Evolutionary conservation across 2,888 invertebrate genomes (phyloP), one percentile per base, ranked within the genome.

Genomic region (Octonoba sinensis): DNA sequence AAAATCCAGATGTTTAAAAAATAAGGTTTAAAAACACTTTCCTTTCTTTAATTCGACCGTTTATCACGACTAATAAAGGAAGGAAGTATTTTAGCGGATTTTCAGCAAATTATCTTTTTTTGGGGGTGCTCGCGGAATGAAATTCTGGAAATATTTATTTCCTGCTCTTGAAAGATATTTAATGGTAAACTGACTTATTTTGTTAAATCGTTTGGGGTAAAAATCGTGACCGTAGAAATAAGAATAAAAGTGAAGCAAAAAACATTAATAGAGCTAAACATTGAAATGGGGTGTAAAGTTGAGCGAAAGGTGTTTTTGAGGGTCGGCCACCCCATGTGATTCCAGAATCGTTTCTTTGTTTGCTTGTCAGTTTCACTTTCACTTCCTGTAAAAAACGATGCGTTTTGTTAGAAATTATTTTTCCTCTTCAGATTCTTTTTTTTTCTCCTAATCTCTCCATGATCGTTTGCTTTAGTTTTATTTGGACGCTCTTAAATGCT

Each of bases 311-410:
- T 18, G n/a, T n/a, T 54, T 20, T 54, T n/a, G 54, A 20, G 20
- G n/a, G 18, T 16, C n/a, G 18, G n/a, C n/a, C 54, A n/a, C 54
- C 54, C 54, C n/a, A n/a, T 54, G 54, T n/a, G 54, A n/a, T 18
- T 18, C n/a, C 4, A 54, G 54, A 54, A 54, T n/a, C 18, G 20
- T 54, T 54, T 54, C 54, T 54, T 54, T 54, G 54, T 54, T 54
- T 18, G 54, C 20, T n/a, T 54, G 54, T 18, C 20, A n/a, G 54
- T 20, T n/a, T 54, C 54, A 54, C 54, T 54, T 54, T 54, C 54
- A 54, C 54, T 18, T 54, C 54, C 20, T 20, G 12, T 1, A 20
- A 54, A 54, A 54, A 54, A 54, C 3, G 36, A 36, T 13, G 20
- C n/a, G 13, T 54, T 20, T 1, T 18, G 54, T 54, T 20, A n/a